Base-by-base conservation (phyloP, 2,113 vertebrate genomes). In the Calidris pygmaea region DNA sequence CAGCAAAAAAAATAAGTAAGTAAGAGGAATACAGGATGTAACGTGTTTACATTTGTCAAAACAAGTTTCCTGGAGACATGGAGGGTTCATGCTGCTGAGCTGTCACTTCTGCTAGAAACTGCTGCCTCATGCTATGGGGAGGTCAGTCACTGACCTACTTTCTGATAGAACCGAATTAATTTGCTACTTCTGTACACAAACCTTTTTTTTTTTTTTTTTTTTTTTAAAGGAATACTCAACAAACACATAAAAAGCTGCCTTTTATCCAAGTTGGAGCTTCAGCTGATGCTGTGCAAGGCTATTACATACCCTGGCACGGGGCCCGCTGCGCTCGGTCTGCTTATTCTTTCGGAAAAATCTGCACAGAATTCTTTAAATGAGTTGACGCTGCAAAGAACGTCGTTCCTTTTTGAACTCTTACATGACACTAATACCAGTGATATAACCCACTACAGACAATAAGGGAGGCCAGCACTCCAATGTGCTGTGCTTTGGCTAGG, bases 111-210 rank as follows among this genome's bases (percentile, higher is more conserved):
- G 92, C 96, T 91, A 92, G 97, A 98, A 99, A 99, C 96, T 98
- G 99, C 98, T 99, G 98, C 98, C 98, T 99, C 98, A 99, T 98
- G 96, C 98, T 98, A 98, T 85, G 62, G 19, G 88, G 94, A 94
- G 97, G 98, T 98, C 98, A 98, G 97, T 95, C 93, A 68, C 95
- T 98, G 98, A 98, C 98, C 98, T 98, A 98, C 98, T 98, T 99
- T 98, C 97, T 97, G 93, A 92, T 90, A 87, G 85, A 95, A 81
- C 78, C 95, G 93, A 95, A 94, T 97, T 97, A 96, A 97, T 97
- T 96, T 97, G 91, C 94, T 90, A 72, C 93, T 96, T 97, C 87
- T 96, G 94, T 97, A 98, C 95, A 98, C 89, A 97, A 94, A 87
- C 16, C 27, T 35, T 63, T 82, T 88, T 72, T 56, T 63, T 75